Conservation (phyloP, 2,113 vertebrate genomes). For the Nymphicus hollandicus region DNA sequence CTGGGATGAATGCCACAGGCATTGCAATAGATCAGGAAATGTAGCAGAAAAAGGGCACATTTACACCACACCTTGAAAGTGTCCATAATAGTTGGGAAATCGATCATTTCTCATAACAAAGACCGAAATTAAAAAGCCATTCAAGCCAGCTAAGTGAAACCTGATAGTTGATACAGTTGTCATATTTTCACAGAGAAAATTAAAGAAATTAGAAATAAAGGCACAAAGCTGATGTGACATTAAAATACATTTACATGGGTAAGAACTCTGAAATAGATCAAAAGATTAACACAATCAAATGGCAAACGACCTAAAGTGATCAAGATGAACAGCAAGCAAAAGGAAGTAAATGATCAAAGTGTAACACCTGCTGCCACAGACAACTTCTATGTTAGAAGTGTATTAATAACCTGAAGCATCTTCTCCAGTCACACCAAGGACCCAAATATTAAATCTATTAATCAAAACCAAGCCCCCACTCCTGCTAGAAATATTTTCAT, state of each 20-base stretch:
- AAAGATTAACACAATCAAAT: not conserved
- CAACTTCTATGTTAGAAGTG: not conserved
- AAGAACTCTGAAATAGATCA: not conserved
- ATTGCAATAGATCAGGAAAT: not conserved
- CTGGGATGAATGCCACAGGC: not conserved
- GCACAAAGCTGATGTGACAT: not conserved
- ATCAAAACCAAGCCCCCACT: not conserved
- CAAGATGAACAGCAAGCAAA: not conserved
- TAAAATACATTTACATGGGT: not conserved
- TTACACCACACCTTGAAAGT: not conserved
- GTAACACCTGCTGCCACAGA: not conserved
- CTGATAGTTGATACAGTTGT: not conserved
- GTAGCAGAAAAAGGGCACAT: not conserved
- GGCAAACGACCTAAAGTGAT: not conserved
- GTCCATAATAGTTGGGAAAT: not conserved
- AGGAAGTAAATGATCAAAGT: constrained; percentile 1
- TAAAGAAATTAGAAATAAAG: not conserved
- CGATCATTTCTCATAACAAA: not conserved
- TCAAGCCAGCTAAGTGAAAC: not conserved
- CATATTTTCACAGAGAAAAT: not conserved
- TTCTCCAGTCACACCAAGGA: not conserved
- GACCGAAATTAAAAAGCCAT: not conserved
- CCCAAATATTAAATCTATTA: not conserved
- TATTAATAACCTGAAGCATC: not conserved
- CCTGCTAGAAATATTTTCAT: not conserved